Evolutionary conservation across 1,140 invertebrate genomes (phyloP).

Genomic region (Babylonia areolata): DNA sequence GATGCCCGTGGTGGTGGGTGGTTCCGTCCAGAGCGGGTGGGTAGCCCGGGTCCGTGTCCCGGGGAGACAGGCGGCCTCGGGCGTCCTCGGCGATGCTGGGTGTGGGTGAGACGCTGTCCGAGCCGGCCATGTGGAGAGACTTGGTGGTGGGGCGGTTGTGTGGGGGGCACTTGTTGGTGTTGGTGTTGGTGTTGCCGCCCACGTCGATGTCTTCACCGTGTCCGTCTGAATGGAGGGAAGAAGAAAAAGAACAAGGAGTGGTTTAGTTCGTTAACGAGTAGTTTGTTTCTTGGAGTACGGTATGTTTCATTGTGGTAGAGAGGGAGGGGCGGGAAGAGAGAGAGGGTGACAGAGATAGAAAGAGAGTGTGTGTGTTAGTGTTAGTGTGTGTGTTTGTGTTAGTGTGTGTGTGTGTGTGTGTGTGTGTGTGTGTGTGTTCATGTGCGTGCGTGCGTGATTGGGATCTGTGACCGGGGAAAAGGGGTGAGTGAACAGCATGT

Average conservation of each 20-base stretch:
- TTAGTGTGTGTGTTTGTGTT: background rate
- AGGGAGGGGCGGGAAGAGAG: background rate
- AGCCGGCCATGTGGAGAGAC: background rate
- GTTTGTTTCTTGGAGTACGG: too few relatives aligned
- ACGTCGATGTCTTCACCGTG: slow-evolving; percentile 39
- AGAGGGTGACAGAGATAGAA: background rate
- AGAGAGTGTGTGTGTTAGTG: background rate
- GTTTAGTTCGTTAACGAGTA: too few relatives aligned
- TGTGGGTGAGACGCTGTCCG: slow-evolving; percentile 40
- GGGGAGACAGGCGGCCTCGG: slow-evolving; percentile 41
- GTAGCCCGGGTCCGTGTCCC: slow-evolving; percentile 43
- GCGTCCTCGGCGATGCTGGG: slow-evolving; percentile 47
- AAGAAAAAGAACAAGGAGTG: background rate
- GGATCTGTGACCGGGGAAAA: too few relatives aligned
- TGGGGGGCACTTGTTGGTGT: background rate
- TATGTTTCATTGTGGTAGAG: too few relatives aligned
- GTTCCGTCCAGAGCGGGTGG: slow-evolving; percentile 16
- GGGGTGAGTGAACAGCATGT: too few relatives aligned
- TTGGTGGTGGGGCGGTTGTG: background rate
- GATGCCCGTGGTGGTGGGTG: slow-evolving; percentile 20
- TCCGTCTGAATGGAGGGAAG: background rate
- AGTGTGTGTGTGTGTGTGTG: background rate
- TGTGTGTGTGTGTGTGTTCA: background rate
- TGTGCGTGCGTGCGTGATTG: too few relatives aligned
- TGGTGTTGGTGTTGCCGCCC: slow-evolving; percentile 15